Evolutionary conservation across 2,113 vertebrate species (phyloP).

Genomic region (Chloropsis hardwickii): DNA sequence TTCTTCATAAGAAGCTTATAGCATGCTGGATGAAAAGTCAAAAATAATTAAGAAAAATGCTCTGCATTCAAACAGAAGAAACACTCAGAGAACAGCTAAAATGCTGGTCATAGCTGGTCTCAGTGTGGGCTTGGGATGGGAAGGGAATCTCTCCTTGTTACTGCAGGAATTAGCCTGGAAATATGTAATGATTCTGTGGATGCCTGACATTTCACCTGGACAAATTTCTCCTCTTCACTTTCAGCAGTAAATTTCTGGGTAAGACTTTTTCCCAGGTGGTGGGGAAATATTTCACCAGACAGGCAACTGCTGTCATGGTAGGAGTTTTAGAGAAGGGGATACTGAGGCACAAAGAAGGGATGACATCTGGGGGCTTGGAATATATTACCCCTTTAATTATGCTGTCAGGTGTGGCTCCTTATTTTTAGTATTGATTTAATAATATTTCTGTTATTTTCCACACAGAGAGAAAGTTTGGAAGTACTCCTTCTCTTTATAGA

Average conservation of each 20-base stretch:
- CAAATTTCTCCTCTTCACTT: not conserved
- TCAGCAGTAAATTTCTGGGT: not conserved
- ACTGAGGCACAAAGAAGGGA: not conserved
- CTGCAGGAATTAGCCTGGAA: not conserved
- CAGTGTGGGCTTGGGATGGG: not conserved
- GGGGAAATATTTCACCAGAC: not conserved
- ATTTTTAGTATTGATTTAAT: not conserved
- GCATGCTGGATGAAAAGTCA: constrained; percentile 63
- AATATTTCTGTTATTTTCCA: not conserved
- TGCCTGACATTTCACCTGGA: not conserved
- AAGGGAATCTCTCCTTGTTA: not conserved
- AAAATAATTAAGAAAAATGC: constrained; percentile 66
- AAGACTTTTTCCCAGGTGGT: not conserved
- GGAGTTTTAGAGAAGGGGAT: not conserved
- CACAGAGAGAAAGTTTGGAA: not conserved
- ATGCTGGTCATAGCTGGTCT: not conserved
- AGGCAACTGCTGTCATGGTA: not conserved
- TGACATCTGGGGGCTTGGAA: not conserved
- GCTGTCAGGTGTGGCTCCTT: not conserved
- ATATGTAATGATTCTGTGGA: not conserved
- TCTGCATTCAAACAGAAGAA: constrained; percentile 29
- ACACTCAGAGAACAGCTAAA: not conserved
- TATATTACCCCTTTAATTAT: not conserved
- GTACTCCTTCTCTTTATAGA: not conserved
- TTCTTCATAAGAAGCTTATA: constrained; percentile 69